Conservation (phyloP, 2,888 invertebrate species). For the Tryphoninae sp. region DNA sequence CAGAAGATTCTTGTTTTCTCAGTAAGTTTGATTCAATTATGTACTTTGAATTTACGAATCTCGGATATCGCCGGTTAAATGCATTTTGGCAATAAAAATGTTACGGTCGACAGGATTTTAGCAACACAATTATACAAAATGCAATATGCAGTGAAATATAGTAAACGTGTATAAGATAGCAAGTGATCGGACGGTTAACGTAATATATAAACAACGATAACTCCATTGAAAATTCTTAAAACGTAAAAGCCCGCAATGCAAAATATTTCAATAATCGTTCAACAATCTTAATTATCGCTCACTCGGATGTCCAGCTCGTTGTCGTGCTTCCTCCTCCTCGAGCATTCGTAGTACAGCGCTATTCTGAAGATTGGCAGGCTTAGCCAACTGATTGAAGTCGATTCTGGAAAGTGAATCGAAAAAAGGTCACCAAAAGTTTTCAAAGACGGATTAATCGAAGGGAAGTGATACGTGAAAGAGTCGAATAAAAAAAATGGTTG, state of each 20-base stretch:
- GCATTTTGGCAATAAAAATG: background rate
- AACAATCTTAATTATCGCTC: constrained; percentile 75
- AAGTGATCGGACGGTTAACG: background rate
- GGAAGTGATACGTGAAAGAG: constrained; percentile 41
- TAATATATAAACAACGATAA: background rate
- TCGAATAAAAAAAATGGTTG: constrained; percentile 7
- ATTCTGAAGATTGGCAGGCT: constrained; percentile 91
- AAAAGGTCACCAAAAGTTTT: constrained; percentile 37
- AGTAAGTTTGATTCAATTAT: background rate
- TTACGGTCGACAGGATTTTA: background rate
- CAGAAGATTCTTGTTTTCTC: too few relatives aligned
- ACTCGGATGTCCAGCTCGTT: constrained; percentile 85
- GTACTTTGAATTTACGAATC: background rate
- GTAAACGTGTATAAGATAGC: background rate
- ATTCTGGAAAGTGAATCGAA: constrained; percentile 84
- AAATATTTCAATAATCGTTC: background rate
- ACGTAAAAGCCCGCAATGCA: too few relatives aligned
- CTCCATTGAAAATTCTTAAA: too few relatives aligned
- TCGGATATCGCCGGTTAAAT: background rate
- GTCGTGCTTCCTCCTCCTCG: constrained; percentile 90
- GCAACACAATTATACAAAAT: background rate
- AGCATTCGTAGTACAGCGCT: constrained; percentile 93
- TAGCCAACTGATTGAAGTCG: constrained; percentile 89
- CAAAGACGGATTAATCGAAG: constrained; percentile 18
- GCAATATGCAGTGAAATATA: background rate